These are phyloP conservation scores for Ferrisia virgata DNA, from an alignment of 2,888 invertebrate genomes.

Conservation along the genomic window DNA sequence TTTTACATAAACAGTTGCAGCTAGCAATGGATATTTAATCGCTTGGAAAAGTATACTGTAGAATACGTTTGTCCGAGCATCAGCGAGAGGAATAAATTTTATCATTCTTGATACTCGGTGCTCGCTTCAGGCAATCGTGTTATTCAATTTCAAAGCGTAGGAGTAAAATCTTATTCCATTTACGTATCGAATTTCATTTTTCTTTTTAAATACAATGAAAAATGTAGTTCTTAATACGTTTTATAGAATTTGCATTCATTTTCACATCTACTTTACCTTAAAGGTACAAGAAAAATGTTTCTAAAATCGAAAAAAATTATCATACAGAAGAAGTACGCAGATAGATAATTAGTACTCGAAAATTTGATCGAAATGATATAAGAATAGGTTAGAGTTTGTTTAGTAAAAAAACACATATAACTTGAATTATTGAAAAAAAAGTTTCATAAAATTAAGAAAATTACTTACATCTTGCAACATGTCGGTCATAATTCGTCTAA, in stretches of 20 bases:
- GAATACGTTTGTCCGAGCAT: neutral
- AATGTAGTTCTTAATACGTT: too few species aligned
- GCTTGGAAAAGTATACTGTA: neutral
- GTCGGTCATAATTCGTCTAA: constrained; percentile 31
- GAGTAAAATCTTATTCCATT: neutral
- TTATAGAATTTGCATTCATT: neutral
- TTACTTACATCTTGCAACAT: constrained; percentile 43
- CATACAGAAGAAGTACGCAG: too few species aligned
- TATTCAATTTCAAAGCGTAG: neutral
- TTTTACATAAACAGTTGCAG: neutral
- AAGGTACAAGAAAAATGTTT: too few species aligned
- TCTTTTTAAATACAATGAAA: neutral
- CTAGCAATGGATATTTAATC: neutral
- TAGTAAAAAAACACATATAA: too few species aligned
- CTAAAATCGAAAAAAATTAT: too few species aligned
- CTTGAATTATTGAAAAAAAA: neutral
- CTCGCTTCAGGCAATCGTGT: neutral
- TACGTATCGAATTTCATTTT: neutral
- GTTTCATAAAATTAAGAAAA: neutral
- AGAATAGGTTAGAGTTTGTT: too few species aligned
- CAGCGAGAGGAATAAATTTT: constrained; percentile 7
- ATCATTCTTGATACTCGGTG: neutral
- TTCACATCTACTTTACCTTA: too few species aligned
- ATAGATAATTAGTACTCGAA: too few species aligned
- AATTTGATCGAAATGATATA: too few species aligned